Conservation (phyloP, 2,888 invertebrate species). For the Poecilus cupreus region DNA sequence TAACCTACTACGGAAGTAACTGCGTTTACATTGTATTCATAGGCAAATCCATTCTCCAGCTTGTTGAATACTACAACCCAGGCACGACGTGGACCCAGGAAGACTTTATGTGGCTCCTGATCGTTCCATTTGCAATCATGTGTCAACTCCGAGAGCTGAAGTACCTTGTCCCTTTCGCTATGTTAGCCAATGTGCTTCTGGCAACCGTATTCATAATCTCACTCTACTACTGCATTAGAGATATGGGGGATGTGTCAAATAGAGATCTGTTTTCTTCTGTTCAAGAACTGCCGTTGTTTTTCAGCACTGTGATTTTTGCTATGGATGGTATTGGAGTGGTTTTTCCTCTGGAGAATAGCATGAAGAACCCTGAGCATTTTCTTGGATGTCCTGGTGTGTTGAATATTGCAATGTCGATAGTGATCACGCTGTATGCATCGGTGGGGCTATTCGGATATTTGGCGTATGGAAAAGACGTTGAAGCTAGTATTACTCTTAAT, state of each 20-base stretch:
- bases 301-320: conserved; percentile 96
- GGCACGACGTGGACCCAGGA: background rate
- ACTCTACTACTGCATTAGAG: conserved; percentile 86
- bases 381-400: conserved; percentile 89
- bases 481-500: conserved; percentile 89
- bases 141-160: conserved; percentile 86
- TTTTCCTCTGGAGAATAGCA: conserved; percentile 95
- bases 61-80: conserved; percentile 71
- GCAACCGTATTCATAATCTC: conserved; percentile 84
- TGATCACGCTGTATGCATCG: conserved; percentile 85
- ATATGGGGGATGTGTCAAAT: conserved; percentile 67
- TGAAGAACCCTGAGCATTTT: conserved; percentile 88
- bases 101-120: conserved; percentile 80
- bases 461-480: conserved; percentile 84
- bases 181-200: conserved; percentile 89
- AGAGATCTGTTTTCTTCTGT: conserved; percentile 66
- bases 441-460: conserved; percentile 95
- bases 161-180: conserved; percentile 91
- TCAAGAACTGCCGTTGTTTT: conserved; percentile 87
- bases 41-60: conserved; percentile 80
- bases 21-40: conserved; percentile 88
- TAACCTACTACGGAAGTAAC: conserved; percentile 82
- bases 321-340: conserved; percentile 97
- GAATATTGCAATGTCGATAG: conserved; percentile 89
- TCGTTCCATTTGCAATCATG: conserved; percentile 82